Evolutionary conservation across 2,113 vertebrate genomes (phyloP).

Genomic region (Ellobius talpinus): DNA sequence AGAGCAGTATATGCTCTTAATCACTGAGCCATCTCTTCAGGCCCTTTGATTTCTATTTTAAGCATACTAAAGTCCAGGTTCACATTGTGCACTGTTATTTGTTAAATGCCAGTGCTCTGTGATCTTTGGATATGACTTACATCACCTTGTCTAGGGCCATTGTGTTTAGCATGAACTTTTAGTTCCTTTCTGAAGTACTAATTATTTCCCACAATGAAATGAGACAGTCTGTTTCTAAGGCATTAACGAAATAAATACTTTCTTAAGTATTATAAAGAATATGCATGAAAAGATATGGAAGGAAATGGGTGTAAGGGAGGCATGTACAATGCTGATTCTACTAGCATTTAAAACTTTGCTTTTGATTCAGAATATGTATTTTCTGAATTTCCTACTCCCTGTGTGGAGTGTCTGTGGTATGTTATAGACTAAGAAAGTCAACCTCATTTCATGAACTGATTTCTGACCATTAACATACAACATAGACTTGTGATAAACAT

Average conservation of each 20-base stretch:
- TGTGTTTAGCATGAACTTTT: not conserved
- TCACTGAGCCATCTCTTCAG: not conserved
- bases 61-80: not conserved
- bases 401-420: not conserved
- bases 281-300: not conserved
- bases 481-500: not conserved
- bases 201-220: not conserved
- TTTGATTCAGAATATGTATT: not conserved
- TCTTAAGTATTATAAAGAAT: not conserved
- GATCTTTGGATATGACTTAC: not conserved
- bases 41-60: conserved; percentile 13
- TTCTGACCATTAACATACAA: not conserved
- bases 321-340: not conserved
- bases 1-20: not conserved
- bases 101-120: not conserved
- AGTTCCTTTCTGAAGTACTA: not conserved
- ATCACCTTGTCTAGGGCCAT: not conserved
- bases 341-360: not conserved
- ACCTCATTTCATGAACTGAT: not conserved
- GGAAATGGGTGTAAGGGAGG: not conserved
- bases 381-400: not conserved
- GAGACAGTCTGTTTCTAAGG: not conserved
- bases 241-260: not conserved
- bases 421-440: not conserved
- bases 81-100: not conserved